phyloP scores from a whole-genome alignment of 2,888 invertebrate species.

The Selenia dentaria region DNA sequence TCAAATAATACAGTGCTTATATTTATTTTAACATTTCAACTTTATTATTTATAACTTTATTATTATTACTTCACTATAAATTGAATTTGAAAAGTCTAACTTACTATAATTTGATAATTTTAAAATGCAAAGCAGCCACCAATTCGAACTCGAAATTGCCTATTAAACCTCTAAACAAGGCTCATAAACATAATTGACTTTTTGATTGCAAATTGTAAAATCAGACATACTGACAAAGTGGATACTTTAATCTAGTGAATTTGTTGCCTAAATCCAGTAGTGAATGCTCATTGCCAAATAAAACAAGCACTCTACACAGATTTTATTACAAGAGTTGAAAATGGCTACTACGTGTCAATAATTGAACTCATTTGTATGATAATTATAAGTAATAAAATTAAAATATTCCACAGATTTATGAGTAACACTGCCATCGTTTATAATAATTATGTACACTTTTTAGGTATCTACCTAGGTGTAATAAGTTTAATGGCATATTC shows the following conservation, averaged over 20 bases:
- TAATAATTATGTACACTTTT: no score
- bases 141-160: constrained; percentile 33
- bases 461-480: no score
- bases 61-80: no score
- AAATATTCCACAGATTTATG: no score
- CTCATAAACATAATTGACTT: constrained; percentile 38
- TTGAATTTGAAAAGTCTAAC: constrained; percentile 1
- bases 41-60: no score
- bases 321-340: constrained; percentile 6
- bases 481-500: no score
- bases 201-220: constrained; percentile 30
- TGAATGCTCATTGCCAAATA: constrained; percentile 21
- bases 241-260: constrained; percentile 24
- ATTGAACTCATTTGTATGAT: no score
- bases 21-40: no score
- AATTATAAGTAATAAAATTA: no score
- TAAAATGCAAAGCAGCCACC: constrained; percentile 30
- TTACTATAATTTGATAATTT: constrained; percentile 21
- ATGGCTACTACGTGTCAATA: no score
- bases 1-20: no score
- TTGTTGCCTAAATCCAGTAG: constrained; percentile 19
- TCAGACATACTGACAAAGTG: constrained; percentile 19
- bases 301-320: constrained; percentile 11
- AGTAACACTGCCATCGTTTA: no score
- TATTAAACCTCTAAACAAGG: constrained; percentile 33